Conservation (phyloP, 2,888 invertebrate species). For the Busseola fusca region DNA sequence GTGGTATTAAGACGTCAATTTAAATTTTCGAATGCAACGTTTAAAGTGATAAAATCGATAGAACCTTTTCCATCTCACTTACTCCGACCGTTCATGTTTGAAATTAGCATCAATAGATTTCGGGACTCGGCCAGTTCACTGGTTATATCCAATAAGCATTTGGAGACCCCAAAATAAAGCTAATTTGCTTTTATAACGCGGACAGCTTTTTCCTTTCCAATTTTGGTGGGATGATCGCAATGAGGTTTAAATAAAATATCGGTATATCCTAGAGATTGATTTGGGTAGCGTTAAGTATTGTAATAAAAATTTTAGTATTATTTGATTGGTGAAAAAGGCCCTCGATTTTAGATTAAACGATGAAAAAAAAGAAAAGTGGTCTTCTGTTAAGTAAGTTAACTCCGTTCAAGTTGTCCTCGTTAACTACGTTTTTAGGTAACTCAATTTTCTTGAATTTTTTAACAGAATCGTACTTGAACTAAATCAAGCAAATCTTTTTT, state of each 20-base stretch:
- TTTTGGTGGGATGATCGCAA: constrained; percentile 33
- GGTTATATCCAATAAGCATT: constrained; percentile 62
- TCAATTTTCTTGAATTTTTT: neutral
- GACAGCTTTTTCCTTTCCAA: constrained; percentile 41
- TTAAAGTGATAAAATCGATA: constrained; percentile 61
- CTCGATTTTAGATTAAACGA: neutral
- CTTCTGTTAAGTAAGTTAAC: neutral
- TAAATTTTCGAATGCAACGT: constrained; percentile 67
- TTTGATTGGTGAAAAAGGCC: constrained; percentile 25
- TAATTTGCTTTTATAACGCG: constrained; percentile 55
- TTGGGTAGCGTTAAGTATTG: constrained; percentile 15
- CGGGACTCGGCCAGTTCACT: constrained; percentile 55
- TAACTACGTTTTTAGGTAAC: neutral
- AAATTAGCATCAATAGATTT: constrained; percentile 68
- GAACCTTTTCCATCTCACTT: constrained; percentile 67
- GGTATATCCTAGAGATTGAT: constrained; percentile 33
- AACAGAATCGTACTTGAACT: no score
- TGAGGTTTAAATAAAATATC: constrained; percentile 36
- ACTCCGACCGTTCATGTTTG: constrained; percentile 56
- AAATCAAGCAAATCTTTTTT: neutral
- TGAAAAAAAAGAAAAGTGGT: neutral
- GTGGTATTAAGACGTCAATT: constrained; percentile 65
- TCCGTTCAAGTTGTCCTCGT: neutral
- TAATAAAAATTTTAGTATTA: constrained; percentile 28
- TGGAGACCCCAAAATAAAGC: constrained; percentile 55